Base-by-base conservation (phyloP, 2,797 vertebrate genomes). In the Thripadectes ignobilis region DNA sequence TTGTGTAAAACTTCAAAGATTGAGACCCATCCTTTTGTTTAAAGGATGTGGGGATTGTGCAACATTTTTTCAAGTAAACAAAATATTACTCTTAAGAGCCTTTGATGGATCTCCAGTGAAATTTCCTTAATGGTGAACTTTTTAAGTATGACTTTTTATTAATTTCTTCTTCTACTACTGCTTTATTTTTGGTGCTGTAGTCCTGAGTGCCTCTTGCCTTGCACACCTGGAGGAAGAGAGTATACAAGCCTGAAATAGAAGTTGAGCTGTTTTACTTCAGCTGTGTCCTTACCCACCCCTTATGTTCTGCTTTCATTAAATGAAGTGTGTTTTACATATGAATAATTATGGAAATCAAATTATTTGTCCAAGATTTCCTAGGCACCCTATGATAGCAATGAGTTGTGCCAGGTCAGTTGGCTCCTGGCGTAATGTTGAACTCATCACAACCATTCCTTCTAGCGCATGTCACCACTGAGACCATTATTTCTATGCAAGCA, bases 291-390 rank as follows among this genome's bases (percentile, higher is more conserved):
- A 21, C 24, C 14, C 12, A 75, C 3, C 4, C 29, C 6, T 78
- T 72, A 14, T 3, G 8, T 43, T 82, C 14, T 63, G 5, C 2
- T 66, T 88, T 84, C n/a, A 19, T 67, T 43, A 85, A 71, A 71
- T 11, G 4, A 51, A 88, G 27, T 3, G 0, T 20, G 1, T 0
- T 11, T 92, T 83, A 14, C 4, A 1, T 48, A 41, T 5, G 7
- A 30, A 27, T n/a, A 45, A 23, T 48, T 27, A 54, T 1, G 3
- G 18, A 59, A 85, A 80, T 61, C 2, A 57, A 86, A 24, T 3
- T 2, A 29, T 54, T 75, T 85, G 16, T n/a, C 45, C 30, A 89
- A 39, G 17, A 78, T 67, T 91, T 94, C 39, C 34, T 45, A 54
- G 14, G 32, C 51, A 59, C 12, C 6, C 27, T 57, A 13, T 38